Evolutionary conservation across 2,888 invertebrate species (phyloP), one percentile per base, ranked within the genome.

Genomic region (Dilophus febrilis): DNA sequence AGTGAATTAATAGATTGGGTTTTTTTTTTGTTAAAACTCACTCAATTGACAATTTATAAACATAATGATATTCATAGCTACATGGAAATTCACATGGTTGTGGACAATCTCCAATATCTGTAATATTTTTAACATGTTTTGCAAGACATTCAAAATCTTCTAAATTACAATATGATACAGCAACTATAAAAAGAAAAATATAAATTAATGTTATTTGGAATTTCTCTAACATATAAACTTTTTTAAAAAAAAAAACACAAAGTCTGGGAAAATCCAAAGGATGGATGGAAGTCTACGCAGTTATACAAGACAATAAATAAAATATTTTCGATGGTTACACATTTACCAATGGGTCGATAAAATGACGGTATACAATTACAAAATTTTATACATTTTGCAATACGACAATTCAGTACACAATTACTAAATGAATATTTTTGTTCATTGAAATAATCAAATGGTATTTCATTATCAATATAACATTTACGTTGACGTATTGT

Each of bases 331-430:
- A 31, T 18, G 27, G 14, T n/a, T 28, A 11, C 2, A 30, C 18
- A 11, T 13, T n/a, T n/a, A n/a, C n/a, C n/a, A n/a, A n/a, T n/a
- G n/a, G 63, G 55, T 14, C 72, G 72, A 58, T 80, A 80, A 53
- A 81, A 81, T 51, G 74, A 72, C 11, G 81, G 81, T 40, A 80
- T 71, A 51, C 82, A 83, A 49, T 70, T 70, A 53, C 82, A 82
- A 16, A 68, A 63, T 33, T 68, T 64, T 30, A 68, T 66, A 37
- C 77, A 66, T 36, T 67, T 67, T 42, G 70, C 69, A 73, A 81
- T 77, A 30, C 81, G 68, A 47, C 81, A 82, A 53, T 82, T 74
- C 37, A 75, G 66, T 66, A 79, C 78, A 51, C 82, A 83, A 3
- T 76, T 75, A 1, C 77, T 71, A 50, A 77, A 80, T 0, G 80